Percentiles rank a stretch among this genome's conserved stretches.
phyloP scores from a whole-genome alignment of 2,113 vertebrate genomes.

The Myotis davidii region DNA sequence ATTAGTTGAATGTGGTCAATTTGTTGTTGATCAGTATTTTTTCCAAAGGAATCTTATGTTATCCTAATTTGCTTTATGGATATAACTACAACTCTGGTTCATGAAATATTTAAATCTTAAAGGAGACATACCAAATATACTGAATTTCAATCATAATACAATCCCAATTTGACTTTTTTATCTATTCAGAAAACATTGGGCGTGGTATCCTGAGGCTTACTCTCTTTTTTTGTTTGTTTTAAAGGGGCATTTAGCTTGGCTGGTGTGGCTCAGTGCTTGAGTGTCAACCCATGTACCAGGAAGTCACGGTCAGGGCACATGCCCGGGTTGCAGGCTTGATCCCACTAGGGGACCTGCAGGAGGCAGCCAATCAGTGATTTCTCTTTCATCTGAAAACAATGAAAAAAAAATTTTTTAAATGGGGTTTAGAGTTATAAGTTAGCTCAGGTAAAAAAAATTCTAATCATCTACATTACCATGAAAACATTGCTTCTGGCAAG shows the following conservation, averaged over 20 bases:
- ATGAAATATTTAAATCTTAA: conserved; percentile 46
- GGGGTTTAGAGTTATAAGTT: background rate
- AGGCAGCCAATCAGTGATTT: no score
- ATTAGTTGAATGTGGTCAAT: conserved; percentile 27
- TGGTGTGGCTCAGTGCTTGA: no score
- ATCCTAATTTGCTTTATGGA: conserved; percentile 53
- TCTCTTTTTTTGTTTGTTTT: background rate
- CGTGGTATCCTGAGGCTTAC: background rate
- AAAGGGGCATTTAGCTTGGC: background rate
- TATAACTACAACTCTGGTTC: conserved; percentile 3
- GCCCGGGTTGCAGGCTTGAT: no score
- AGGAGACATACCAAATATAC: background rate
- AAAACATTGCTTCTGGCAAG: conserved; percentile 39
- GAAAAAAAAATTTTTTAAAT: no score
- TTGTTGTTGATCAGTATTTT: conserved; percentile 19
- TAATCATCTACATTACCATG: background rate
- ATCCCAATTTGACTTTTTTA: background rate
- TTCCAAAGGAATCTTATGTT: background rate
- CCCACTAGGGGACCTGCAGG: no score
- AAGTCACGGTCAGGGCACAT: no score
- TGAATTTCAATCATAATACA: background rate
- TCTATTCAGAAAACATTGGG: background rate
- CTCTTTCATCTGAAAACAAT: no score
- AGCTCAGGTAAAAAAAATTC: background rate
- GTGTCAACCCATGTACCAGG: no score